phyloP scores from a whole-genome alignment of 2,888 invertebrate genomes.

The Lasioglossum vierecki region DNA sequence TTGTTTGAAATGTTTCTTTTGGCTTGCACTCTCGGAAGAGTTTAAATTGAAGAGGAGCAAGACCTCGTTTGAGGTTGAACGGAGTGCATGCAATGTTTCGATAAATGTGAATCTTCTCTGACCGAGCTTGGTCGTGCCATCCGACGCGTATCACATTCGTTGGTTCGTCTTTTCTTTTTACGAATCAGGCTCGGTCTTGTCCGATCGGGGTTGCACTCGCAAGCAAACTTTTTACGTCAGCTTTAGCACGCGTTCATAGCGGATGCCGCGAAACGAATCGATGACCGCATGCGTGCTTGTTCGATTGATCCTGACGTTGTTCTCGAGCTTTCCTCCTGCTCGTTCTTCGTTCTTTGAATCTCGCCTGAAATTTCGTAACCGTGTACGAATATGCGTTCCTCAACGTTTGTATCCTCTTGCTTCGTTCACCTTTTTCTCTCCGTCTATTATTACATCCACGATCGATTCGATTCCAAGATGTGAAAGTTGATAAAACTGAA shows the following conservation, averaged over 20 bases:
- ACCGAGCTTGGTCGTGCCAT: background rate
- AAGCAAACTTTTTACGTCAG: background rate
- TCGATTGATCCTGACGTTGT: constrained; percentile 14
- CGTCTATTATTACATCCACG: background rate
- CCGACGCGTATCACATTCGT: background rate
- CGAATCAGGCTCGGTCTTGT: background rate
- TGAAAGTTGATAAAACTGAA: background rate
- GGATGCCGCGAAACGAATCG: background rate
- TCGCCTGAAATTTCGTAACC: constrained; percentile 16
- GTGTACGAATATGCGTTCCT: background rate
- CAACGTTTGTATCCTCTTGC: background rate
- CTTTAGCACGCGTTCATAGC: background rate
- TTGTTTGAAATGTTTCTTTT: background rate
- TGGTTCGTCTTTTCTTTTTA: background rate
- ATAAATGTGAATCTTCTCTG: background rate
- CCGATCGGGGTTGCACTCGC: background rate
- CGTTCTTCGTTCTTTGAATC: constrained; percentile 34
- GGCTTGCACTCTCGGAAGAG: background rate
- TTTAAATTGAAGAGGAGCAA: background rate
- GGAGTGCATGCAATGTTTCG: constrained; percentile 12
- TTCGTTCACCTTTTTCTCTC: background rate
- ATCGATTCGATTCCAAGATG: background rate
- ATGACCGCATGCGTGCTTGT: constrained; percentile 43
- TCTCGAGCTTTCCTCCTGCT: constrained; percentile 42
- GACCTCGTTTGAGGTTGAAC: background rate